Base-by-base conservation (phyloP, 2,797 vertebrate genomes). In the Sphenopsis melanotis region DNA sequence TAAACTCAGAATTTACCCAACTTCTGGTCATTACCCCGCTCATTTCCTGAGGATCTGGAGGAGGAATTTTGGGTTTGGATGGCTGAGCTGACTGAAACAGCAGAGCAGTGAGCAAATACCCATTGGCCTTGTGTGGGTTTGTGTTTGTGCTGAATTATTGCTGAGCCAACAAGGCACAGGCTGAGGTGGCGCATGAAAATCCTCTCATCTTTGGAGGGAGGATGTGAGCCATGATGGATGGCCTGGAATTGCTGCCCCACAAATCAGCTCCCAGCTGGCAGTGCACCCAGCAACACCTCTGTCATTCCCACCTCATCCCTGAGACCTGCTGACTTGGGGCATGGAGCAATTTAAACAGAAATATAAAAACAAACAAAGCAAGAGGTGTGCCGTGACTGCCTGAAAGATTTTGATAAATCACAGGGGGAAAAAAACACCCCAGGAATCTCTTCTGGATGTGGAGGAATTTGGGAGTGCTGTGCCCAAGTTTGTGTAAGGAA, bases 371-470 rank as follows among this genome's bases (percentile, higher is more conserved):
- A 52, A 59, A 53, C 71, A 83, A 57, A 41, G 78, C n/a, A 29
- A 50, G 24, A 60, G 69, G 16, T 23, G 44, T 17, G 44, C 60
- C 18, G 16, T 3, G 29, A 18, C 18, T 80, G 72, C 55, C 59
- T 60, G 68, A 19, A 81, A 81, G 69, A 39, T 56, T 79, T 44
- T 60, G 46, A 64, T 69, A 47, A 71, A 77, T 80, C 65, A 56
- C 32, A 37, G 32, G 5, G 32, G 6, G 0, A 0, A 7, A 22
- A 57, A 57, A 9, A 12, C n/a, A 27, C 2, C 17, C 0, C 55
- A 65, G 42, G n/a, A 70, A 69, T 70, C 9, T 60, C 50, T 52
- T 76, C 59, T 76, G 90, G 60, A 44, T 15, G 23, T 19, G 36
- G 59, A 72, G 77, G 60, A 10, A 42, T 69, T 59, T 47, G 53